phyloP scores from a whole-genome alignment of 2,113 vertebrate genomes.

The Burhinus bistriatus region DNA sequence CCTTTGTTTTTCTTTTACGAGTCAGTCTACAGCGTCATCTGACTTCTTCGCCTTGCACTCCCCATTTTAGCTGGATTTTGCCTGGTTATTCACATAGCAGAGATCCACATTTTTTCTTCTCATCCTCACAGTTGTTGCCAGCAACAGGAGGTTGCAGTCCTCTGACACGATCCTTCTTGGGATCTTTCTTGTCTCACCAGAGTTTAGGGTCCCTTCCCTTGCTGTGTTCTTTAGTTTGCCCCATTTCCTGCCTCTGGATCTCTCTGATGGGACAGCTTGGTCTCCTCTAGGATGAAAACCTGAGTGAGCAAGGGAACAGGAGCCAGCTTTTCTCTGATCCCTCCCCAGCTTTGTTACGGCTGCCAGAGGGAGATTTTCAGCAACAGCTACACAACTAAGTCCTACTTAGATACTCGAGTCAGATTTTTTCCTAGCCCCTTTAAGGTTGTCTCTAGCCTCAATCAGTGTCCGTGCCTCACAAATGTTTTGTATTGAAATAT shows the following conservation, averaged over 20 bases:
- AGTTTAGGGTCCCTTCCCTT: not conserved
- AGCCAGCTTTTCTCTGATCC: not conserved
- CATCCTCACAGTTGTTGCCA: not conserved
- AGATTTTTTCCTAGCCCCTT: not conserved
- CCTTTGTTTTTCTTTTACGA: not conserved
- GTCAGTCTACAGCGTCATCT: not conserved
- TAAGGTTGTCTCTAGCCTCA: not conserved
- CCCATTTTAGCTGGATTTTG: not conserved
- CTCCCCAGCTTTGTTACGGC: not conserved
- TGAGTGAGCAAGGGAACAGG: not conserved
- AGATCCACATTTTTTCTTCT: not conserved
- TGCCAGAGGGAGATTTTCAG: not conserved
- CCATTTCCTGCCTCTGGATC: not conserved
- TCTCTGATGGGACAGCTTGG: not conserved
- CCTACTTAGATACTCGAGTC: not conserved
- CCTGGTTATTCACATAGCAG: not conserved
- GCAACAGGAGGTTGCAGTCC: not conserved
- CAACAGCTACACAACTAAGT: not conserved
- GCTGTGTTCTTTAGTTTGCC: not conserved
- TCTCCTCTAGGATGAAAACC: not conserved
- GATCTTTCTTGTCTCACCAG: not conserved
- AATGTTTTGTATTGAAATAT: not conserved
- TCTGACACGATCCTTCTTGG: not conserved
- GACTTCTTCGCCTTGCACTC: not conserved
- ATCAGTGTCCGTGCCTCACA: not conserved